Evolutionary conservation across 2,797 vertebrate genomes (phyloP).

Genomic region (Cynodonichthys magdalenae): DNA sequence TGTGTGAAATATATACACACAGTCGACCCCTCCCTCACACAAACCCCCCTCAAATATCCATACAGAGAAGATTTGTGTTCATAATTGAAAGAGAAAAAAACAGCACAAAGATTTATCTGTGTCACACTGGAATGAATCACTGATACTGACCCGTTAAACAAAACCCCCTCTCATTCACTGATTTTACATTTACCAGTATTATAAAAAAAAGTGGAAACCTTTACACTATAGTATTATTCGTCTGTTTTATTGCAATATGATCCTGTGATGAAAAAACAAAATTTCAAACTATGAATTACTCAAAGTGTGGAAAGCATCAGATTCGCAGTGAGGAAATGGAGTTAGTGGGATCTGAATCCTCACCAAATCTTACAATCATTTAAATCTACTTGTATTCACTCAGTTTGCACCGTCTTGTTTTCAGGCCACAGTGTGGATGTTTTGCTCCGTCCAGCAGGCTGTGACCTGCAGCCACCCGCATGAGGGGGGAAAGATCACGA

Average conservation of each 20-base stretch:
- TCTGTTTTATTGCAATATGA: no score
- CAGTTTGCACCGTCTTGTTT: no score
- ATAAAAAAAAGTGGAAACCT: no score
- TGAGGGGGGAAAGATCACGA: neutral
- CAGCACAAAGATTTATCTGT: conserved; percentile 53
- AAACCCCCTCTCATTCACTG: conserved; percentile 26
- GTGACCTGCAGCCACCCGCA: conserved; percentile 7
- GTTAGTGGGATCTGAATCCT: no score
- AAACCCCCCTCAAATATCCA: conserved; percentile 20
- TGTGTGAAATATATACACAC: conserved; percentile 47
- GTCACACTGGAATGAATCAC: conserved; percentile 26
- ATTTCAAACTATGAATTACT: no score
- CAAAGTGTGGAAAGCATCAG: no score
- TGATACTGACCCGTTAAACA: conserved; percentile 45
- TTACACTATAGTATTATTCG: no score
- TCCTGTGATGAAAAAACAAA: no score
- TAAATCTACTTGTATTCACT: no score
- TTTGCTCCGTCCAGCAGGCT: neutral
- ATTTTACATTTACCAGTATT: conserved; percentile 1
- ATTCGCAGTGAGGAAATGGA: no score
- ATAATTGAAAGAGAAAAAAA: conserved; percentile 37
- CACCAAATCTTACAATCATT: no score
- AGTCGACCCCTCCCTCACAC: conserved; percentile 2
- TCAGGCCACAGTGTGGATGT: no score
- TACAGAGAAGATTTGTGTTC: conserved; percentile 46